These are phyloP conservation scores for Pogoniulus pusillus DNA, from an alignment of 2,797 vertebrate species.

Conservation along the genomic window DNA sequence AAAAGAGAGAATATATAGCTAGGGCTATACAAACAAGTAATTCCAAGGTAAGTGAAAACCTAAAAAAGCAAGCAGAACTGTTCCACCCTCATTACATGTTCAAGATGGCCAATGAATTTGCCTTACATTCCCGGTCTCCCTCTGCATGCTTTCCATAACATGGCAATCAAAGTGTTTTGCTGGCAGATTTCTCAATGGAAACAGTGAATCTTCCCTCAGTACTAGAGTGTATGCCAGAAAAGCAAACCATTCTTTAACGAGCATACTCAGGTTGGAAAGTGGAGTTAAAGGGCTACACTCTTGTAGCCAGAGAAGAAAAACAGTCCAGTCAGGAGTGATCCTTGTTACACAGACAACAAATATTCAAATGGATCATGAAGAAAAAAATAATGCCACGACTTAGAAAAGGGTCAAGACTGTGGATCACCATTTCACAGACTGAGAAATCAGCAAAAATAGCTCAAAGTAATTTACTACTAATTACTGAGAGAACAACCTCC, in stretches of 20 bases:
- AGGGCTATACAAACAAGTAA: not conserved
- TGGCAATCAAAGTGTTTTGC: not conserved
- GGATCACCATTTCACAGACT: not conserved
- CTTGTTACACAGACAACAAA: not conserved
- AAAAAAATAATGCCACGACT: not conserved
- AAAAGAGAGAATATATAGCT: not conserved
- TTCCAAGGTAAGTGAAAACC: not conserved
- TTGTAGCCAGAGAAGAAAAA: not conserved
- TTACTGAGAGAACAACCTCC: not conserved
- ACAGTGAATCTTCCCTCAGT: not conserved
- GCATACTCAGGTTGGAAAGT: not conserved
- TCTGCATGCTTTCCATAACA: not conserved
- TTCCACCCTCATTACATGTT: not conserved
- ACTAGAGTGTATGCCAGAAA: not conserved
- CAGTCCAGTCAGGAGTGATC: not conserved
- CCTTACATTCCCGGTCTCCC: not conserved
- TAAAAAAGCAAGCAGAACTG: not conserved
- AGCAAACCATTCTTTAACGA: conserved; percentile 29
- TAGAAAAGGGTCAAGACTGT: not conserved
- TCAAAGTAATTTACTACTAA: not conserved
- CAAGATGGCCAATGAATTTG: not conserved
- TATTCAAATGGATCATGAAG: not conserved
- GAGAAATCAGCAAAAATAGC: not conserved
- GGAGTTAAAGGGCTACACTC: not conserved
- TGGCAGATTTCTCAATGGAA: not conserved